phyloP scores from a whole-genome alignment of 2,797 vertebrate genomes.

The Lithobates sylvaticus region DNA sequence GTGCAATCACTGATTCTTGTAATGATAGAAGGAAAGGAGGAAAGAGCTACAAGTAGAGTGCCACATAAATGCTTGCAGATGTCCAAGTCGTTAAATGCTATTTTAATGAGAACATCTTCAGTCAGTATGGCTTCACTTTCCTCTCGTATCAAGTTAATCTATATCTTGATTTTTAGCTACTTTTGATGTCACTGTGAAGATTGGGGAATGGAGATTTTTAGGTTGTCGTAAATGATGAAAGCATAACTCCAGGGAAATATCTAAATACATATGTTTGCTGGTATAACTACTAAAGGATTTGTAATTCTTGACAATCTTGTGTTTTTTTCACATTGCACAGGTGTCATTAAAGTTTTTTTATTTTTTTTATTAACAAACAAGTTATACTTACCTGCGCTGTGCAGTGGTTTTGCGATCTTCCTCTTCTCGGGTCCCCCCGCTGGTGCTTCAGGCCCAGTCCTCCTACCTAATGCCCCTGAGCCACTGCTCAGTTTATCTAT shows the following conservation, averaged over 20 bases:
- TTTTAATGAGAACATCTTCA: not conserved
- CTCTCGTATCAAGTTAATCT: not conserved
- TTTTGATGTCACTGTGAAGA: not conserved
- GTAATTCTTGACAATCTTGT: too few species aligned
- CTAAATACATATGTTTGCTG: not conserved
- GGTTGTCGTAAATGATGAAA: not conserved
- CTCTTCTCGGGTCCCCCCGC: too few species aligned
- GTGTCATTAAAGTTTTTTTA: too few species aligned
- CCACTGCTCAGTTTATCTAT: too few species aligned
- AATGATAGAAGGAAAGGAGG: not conserved
- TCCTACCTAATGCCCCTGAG: too few species aligned
- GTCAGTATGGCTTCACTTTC: not conserved
- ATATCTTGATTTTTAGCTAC: not conserved
- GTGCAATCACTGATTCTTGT: slow-evolving; percentile 29
- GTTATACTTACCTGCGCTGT: too few species aligned
- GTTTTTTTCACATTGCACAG: too few species aligned
- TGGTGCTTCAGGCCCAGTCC: too few species aligned
- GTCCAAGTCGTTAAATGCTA: not conserved
- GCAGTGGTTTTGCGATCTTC: too few species aligned
- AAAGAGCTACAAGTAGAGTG: slow-evolving; percentile 2
- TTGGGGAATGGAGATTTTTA: not conserved
- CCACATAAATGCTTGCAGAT: slow-evolving; percentile 43
- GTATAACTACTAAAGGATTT: too few species aligned
- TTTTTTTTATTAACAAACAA: too few species aligned
- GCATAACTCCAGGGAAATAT: not conserved